These are phyloP conservation scores for Latrodectus elegans DNA, from an alignment of 2,888 invertebrate species.

Conservation along the genomic window DNA sequence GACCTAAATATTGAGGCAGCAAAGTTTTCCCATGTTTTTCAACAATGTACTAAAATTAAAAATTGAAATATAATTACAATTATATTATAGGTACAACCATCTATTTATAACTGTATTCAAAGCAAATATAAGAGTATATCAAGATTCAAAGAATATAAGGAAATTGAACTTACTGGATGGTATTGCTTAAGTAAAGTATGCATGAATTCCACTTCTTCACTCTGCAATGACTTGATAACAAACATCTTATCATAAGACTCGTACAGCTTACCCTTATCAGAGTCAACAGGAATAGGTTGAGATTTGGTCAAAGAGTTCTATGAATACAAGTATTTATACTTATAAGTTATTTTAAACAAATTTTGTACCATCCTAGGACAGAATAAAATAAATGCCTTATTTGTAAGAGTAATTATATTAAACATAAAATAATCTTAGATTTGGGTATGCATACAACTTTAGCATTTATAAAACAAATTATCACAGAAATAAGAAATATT, in stretches of 20 bases:
- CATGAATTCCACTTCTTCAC: constrained; percentile 99
- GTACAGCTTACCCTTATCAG: constrained; percentile 94
- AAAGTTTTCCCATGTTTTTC: constrained; percentile 98
- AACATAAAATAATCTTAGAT: no score
- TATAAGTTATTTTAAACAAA: background rate
- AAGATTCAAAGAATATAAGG: background rate
- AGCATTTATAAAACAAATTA: no score
- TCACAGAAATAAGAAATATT: no score
- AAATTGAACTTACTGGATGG: constrained; percentile 87
- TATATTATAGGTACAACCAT: no score
- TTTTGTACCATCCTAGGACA: no score
- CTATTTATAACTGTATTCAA: no score
- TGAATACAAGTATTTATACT: constrained; percentile 3
- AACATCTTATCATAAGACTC: constrained; percentile 94
- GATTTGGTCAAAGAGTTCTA: constrained; percentile 79
- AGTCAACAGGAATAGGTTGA: constrained; percentile 90
- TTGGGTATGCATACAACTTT: no score
- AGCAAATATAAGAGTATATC: no score
- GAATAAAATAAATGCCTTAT: no score
- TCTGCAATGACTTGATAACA: constrained; percentile 95
- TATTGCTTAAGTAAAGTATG: constrained; percentile 98
- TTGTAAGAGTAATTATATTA: no score
- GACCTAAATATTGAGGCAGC: constrained; percentile 97
- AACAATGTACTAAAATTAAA: constrained; percentile 89
- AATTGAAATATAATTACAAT: background rate